Base-by-base conservation (phyloP, 2,888 invertebrate species). In the Rotaria macrura region DNA sequence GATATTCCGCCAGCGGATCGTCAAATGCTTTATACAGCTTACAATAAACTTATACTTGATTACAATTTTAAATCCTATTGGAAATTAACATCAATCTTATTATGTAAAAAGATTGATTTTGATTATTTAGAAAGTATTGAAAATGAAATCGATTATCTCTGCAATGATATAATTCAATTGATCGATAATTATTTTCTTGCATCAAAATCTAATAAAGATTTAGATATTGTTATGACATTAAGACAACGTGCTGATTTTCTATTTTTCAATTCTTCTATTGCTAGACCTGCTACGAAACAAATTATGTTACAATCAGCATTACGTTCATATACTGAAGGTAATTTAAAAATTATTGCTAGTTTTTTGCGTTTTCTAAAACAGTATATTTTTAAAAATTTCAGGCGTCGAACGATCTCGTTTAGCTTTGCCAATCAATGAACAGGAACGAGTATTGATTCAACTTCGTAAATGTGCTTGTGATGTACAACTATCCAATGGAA, bases 161-260 rank as follows among this genome's bases (percentile, higher is more conserved):
- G 79, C 34, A 43, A n/a, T 43, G 43, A 40, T 79, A 79, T 79
- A 38, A 20, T 79, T 25, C 9, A 79, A 43, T n/a, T 79, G n/a
- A 79, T 79, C n/a, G 43, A 79, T 43, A 79, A 79, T 79, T 79
- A 79, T 79, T 79, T 79, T n/a, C 43, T 79, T n/a, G 79, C 79
- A n/a, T 79, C 79, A n/a, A 40, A 2, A 43, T 43, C 38, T 12
- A 79, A 79, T 79, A 10, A 79, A 79, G 79, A 79, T 79, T 14
- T n/a, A n/a, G 79, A 79, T 79, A 79, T 79, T 79, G 20, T 79
- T 43, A n/a, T n/a, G 9, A 79, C 79, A 79, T 79, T 79, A 43
- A 40, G 79, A 79, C 40, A 43, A 79, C 79, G 79, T n/a, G 79
- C 12, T 25, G 79, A 79, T 43, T 79, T 43, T 79, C 43, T 79